Percentiles rank a stretch among this genome's conserved stretches.
phyloP scores from a whole-genome alignment of 2,888 invertebrate genomes.

The Callosobruchus maculatus region DNA sequence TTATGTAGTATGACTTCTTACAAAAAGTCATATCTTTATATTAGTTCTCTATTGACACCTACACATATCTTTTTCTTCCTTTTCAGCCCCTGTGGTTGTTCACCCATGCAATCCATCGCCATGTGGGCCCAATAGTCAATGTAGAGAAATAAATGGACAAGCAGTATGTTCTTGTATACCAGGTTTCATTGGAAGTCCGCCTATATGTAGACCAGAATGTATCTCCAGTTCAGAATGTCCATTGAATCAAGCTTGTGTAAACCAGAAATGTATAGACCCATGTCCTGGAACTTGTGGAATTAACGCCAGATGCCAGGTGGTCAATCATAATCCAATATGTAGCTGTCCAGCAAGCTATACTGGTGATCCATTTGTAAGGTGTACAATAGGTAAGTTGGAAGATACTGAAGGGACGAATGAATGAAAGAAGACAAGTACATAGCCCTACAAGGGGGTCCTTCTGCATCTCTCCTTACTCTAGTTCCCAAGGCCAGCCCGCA shows the following conservation, averaged over 20 bases:
- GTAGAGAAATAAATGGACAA: slow-evolving; percentile 55
- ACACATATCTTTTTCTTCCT: too few species aligned
- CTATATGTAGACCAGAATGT: slow-evolving; percentile 72
- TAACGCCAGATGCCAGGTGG: slow-evolving; percentile 69
- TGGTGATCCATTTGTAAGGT: slow-evolving; percentile 60
- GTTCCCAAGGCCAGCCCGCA: too few species aligned
- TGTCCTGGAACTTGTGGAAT: slow-evolving; percentile 69
- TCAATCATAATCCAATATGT: slow-evolving; percentile 78
- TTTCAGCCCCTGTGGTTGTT: not conserved
- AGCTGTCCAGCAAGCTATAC: slow-evolving; percentile 60
- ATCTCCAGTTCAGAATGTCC: slow-evolving; percentile 68
- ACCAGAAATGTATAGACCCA: slow-evolving; percentile 71
- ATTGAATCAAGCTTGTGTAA: slow-evolving; percentile 66
- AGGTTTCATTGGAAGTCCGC: slow-evolving; percentile 68
- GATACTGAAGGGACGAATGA: too few species aligned
- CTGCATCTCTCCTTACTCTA: too few species aligned
- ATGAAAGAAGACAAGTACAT: too few species aligned
- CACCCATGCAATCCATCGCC: slow-evolving; percentile 68
- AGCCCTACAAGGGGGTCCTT: too few species aligned
- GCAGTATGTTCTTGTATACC: slow-evolving; percentile 71
- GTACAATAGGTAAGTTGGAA: slow-evolving; percentile 57
- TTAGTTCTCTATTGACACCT: too few species aligned
- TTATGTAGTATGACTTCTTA: too few species aligned
- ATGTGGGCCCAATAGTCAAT: slow-evolving; percentile 75
- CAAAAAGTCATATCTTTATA: too few species aligned